Evolutionary conservation across 2,888 invertebrate species (phyloP), one percentile per base, ranked within the genome.

Genomic region (Conus canariensis): DNA sequence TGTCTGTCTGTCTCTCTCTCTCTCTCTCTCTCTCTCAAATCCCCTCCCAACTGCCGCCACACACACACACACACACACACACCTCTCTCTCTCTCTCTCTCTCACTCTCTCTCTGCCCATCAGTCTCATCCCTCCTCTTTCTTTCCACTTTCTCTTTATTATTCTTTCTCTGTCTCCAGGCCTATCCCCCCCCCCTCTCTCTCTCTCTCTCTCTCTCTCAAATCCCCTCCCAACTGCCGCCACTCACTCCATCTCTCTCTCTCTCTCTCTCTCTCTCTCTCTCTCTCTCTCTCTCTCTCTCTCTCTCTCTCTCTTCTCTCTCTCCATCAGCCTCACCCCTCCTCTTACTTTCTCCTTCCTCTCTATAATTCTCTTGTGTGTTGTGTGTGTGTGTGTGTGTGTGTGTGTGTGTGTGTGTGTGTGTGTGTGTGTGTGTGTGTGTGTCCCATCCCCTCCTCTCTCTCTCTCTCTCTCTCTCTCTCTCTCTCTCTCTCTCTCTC

Each of bases 301-400:
- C 70, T 70, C 70, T 70, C 70, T 70, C 70, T 70, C 70, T 70
- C 70, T 70, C 70, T 70, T n/a, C 70, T 70, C 70, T 70, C 70
- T 70, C 22, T 70, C 70, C 19, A 8, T 22, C 22, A 19, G 8
- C 5, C 70, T 70, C n/a, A 2, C 22, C n/a, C 89, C 12, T 30
- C 70, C 25, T 85, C 89, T 70, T n/a, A n/a, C n/a, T n/a, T n/a
- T n/a, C n/a, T n/a, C n/a, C 85, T 64, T 14, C 60, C 83, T n/a
- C 64, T 64, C 64, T 64, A 4, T 64, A 1, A 0, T 7, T 64
- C 64, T 30, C 30, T 30, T 30, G 30, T 30, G 30, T 30, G 30
- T 30, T 30, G 30, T 30, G 30, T 30, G 0, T 2, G 0, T 30
- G 30, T 30, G 30, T 30, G 30, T 30, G 30, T 30, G 30, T 30